These are phyloP conservation scores for Neodiprion virginianus DNA, from an alignment of 1,140 invertebrate species.

Conservation along the genomic window DNA sequence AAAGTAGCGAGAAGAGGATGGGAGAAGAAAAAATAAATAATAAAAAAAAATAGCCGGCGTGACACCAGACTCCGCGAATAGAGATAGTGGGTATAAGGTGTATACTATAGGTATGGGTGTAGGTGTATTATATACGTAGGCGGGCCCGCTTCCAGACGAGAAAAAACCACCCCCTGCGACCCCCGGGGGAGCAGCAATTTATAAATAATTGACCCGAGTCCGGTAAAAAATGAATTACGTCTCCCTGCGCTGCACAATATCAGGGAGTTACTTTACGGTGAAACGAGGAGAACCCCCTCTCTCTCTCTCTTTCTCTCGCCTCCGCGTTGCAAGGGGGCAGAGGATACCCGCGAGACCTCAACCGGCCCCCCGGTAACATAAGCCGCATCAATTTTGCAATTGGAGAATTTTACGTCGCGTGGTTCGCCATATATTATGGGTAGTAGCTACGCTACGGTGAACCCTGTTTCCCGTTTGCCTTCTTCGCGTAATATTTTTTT, in stretches of 20 bases:
- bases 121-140: too few relatives aligned
- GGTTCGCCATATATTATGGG: constrained; percentile 57
- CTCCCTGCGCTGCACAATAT: constrained; percentile 59
- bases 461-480: neutral
- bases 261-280: constrained; percentile 60
- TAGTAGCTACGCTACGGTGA: constrained; percentile 23
- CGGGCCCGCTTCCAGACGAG: neutral
- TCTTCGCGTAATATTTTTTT: neutral
- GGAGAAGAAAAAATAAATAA: neutral
- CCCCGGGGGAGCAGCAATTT: constrained; percentile 60
- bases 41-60: too few relatives aligned
- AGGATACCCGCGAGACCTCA: constrained; percentile 50
- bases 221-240: constrained; percentile 65
- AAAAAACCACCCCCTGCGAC: neutral
- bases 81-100: too few relatives aligned
- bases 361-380: constrained; percentile 48
- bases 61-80: too few relatives aligned
- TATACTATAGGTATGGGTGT: too few relatives aligned
- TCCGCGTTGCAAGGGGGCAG: neutral
- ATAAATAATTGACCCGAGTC: constrained; percentile 64
- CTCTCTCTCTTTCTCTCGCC: too few relatives aligned
- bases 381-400: constrained; percentile 64
- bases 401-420: constrained; percentile 62
- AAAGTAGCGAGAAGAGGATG: neutral
- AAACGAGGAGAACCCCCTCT: constrained; percentile 48